These are phyloP conservation scores for Drosophila kanekoi DNA, from an alignment of 2,888 invertebrate species.

Conservation along the genomic window DNA sequence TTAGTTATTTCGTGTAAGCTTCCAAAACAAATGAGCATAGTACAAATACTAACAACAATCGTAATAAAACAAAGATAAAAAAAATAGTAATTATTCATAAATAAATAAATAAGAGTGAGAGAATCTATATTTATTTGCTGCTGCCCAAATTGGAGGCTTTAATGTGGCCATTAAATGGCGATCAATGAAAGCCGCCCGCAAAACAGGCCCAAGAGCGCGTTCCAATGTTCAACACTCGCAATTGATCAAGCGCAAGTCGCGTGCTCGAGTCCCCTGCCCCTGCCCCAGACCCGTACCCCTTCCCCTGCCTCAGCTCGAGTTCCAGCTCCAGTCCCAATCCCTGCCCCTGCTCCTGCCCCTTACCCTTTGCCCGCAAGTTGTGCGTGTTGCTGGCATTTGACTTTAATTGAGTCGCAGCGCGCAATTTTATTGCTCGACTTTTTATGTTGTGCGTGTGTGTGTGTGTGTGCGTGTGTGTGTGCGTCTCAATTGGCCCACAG, in stretches of 20 bases:
- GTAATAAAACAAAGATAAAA: no score
- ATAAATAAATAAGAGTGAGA: not conserved
- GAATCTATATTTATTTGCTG: not conserved
- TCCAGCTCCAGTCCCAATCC: not conserved
- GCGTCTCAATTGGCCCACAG: slow-evolving; percentile 54
- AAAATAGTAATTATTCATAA: not conserved
- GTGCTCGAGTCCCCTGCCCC: slow-evolving; percentile 40
- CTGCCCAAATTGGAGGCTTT: slow-evolving; percentile 5
- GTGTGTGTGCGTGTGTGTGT: slow-evolving; percentile 38
- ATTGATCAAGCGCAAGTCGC: slow-evolving; percentile 76
- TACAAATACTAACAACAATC: no score
- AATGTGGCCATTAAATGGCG: slow-evolving; percentile 27
- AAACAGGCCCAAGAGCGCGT: not conserved
- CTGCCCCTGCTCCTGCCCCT: not conserved
- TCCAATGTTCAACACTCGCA: slow-evolving; percentile 5
- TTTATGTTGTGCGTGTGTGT: slow-evolving; percentile 35
- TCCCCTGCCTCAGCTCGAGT: no score
- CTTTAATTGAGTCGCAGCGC: slow-evolving; percentile 77
- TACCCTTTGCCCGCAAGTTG: slow-evolving; percentile 6
- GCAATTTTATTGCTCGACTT: slow-evolving; percentile 64
- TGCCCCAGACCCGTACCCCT: no score
- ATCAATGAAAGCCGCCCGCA: slow-evolving; percentile 34
- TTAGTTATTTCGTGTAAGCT: not conserved
- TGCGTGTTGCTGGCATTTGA: slow-evolving; percentile 64
- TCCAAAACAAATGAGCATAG: not conserved